Percentiles rank a stretch among this genome's conserved stretches.
Conservation (phyloP, 2,888 invertebrate species). For the Caenorhabditis angaria region DNA sequence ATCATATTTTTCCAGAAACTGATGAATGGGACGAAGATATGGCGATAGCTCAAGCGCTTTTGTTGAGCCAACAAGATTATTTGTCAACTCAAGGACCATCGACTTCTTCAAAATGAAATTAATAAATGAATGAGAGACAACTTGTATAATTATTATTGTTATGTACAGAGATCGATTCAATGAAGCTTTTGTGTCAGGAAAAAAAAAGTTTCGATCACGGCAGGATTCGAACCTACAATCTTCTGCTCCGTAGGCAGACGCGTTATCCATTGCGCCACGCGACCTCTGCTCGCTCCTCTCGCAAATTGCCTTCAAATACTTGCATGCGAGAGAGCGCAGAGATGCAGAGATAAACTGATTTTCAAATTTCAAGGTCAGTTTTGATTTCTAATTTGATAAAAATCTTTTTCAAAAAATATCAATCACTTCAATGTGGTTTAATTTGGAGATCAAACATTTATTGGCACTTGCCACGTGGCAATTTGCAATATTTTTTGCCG, state of each 20-base stretch:
- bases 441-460: conserved; percentile 64
- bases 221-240: conserved; percentile 73
- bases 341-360: no score
- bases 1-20: conserved; percentile 5
- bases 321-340: no score
- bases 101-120: background rate
- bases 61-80: conserved; percentile 63
- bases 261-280: conserved; percentile 70
- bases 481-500: conserved; percentile 64
- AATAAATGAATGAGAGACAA: background rate
- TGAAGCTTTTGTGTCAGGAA: no score
- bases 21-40: conserved; percentile 45
- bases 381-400: no score
- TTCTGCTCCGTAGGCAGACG: conserved; percentile 73
- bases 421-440: conserved; percentile 41
- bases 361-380: no score
- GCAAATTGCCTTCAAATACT: no score
- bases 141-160: no score
- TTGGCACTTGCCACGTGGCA: conserved; percentile 65
- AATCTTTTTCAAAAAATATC: no score
- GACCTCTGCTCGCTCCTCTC: no score
- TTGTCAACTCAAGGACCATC: background rate
- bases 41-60: conserved; percentile 56
- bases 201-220: conserved; percentile 55
- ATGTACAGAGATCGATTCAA: no score